A percentile compares a stretch with the other conserved stretches of the same genome.
These are phyloP conservation scores for Halictus quadricinctus DNA, from an alignment of 2,888 invertebrate species.

Conservation along the genomic window DNA sequence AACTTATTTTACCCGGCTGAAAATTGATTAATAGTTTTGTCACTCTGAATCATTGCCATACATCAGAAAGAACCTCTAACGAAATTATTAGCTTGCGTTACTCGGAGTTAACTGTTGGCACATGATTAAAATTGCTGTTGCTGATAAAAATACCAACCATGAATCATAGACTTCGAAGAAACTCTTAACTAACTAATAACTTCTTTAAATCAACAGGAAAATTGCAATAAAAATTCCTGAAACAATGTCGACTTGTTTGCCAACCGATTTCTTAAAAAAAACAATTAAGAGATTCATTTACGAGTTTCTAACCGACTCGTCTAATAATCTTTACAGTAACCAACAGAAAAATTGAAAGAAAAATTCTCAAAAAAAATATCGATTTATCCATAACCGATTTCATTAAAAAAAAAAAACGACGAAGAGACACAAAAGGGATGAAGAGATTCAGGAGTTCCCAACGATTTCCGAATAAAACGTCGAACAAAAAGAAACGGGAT, in stretches of 20 bases:
- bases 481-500: constrained; percentile 11
- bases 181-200: constrained; percentile 1
- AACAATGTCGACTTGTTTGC: no score
- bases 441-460: not conserved
- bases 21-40: constrained; percentile 6
- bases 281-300: not conserved
- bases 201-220: not conserved
- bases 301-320: not conserved
- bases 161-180: not conserved
- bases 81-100: not conserved
- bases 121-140: constrained; percentile 5
- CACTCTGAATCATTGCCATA: constrained; percentile 5
- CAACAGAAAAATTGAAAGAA: not conserved
- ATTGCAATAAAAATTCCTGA: not conserved
- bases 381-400: not conserved
- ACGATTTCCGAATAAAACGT: not conserved
- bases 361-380: not conserved
- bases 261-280: not conserved
- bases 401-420: no score
- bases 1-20: not conserved
- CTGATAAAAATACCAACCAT: not conserved
- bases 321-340: no score
- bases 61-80: not conserved
- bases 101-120: not conserved
- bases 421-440: no score